A percentile compares a stretch with the other conserved stretches of the same genome.
Conservation (phyloP, 2,888 invertebrate genomes). For the Plagodis dolabraria region DNA sequence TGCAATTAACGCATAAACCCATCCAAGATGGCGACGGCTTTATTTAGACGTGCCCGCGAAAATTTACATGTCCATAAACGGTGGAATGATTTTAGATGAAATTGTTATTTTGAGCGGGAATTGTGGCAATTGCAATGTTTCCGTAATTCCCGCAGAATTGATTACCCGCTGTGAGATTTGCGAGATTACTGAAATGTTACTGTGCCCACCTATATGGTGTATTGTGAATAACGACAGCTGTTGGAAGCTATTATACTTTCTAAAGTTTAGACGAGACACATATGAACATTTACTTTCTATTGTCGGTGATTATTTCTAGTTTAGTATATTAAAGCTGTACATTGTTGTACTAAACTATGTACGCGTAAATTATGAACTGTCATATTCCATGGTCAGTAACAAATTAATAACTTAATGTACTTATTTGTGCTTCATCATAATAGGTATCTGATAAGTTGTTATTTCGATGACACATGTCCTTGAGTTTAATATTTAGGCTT, state of each 20-base stretch:
- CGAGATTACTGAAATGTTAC: slow-evolving; percentile 3
- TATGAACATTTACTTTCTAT: not conserved
- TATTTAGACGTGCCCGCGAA: slow-evolving; percentile 56
- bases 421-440: no score
- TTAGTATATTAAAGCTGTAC: no score
- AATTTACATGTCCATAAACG: slow-evolving; percentile 55
- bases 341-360: no score
- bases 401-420: no score
- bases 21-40: slow-evolving; percentile 59
- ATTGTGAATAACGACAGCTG: slow-evolving; percentile 1
- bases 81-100: slow-evolving; percentile 41
- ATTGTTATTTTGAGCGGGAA: slow-evolving; percentile 20
- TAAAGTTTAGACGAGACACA: not conserved
- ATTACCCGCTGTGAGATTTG: slow-evolving; percentile 12
- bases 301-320: no score
- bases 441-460: no score
- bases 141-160: slow-evolving; percentile 1
- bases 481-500: no score
- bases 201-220: slow-evolving; percentile 5
- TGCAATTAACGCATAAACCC: slow-evolving; percentile 67
- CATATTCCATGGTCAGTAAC: no score
- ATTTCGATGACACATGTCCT: no score
- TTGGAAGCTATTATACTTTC: not conserved
- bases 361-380: no score
- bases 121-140: slow-evolving; percentile 24